Evolutionary conservation across 2,888 invertebrate species (phyloP).

Genomic region (Neoaliturus tenellus): DNA sequence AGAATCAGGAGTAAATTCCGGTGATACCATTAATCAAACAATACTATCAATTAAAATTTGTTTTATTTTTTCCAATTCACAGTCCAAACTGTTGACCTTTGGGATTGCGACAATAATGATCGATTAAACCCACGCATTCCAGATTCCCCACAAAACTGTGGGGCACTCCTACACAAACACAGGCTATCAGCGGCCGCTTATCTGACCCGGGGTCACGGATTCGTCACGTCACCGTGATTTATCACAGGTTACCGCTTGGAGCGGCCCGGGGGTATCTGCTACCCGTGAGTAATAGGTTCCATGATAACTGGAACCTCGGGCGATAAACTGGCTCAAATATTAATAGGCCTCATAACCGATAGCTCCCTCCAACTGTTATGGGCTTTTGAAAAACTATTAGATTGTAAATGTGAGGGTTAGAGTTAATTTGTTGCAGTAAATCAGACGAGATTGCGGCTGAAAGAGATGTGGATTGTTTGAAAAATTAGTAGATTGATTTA

Average conservation of each 20-base stretch:
- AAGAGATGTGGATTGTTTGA: no score
- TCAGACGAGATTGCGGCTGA: no score
- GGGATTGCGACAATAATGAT: no score
- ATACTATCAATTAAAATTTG: no score
- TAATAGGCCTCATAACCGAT: slow-evolving; percentile 36
- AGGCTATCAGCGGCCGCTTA: slow-evolving; percentile 9
- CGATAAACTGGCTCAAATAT: slow-evolving; percentile 31
- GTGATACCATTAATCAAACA: no score
- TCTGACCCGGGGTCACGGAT: slow-evolving; percentile 37
- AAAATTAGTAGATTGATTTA: no score
- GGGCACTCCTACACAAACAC: slow-evolving; percentile 17
- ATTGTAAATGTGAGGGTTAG: slow-evolving; percentile 14
- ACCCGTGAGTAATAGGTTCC: slow-evolving; percentile 19
- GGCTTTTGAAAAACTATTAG: slow-evolving; percentile 33
- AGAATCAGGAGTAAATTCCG: no score
- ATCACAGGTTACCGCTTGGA: slow-evolving; percentile 12
- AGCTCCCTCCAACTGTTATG: not conserved
- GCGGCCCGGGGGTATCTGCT: slow-evolving; percentile 39
- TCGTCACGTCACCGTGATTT: slow-evolving; percentile 37
- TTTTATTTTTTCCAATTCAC: no score
- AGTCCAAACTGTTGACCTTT: no score
- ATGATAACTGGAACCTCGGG: not conserved
- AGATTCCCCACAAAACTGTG: no score
- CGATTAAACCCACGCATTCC: no score
- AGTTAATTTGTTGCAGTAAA: slow-evolving; percentile 14